phyloP scores from a whole-genome alignment of 2,113 vertebrate genomes.

The Cinclus mexicanus region DNA sequence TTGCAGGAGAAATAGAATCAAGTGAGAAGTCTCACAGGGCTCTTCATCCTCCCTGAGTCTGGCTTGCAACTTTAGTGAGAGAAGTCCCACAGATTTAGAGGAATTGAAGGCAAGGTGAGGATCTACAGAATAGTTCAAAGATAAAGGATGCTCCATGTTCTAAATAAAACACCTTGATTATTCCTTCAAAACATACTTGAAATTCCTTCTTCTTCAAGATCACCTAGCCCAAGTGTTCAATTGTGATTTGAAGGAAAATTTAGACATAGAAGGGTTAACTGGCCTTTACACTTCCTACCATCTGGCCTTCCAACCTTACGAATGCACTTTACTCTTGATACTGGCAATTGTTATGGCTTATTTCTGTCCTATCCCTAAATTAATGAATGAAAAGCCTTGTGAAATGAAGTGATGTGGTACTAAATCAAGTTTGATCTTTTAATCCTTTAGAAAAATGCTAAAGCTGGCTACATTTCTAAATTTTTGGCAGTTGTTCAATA shows the following conservation, averaged over 20 bases:
- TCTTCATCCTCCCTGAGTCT: background rate
- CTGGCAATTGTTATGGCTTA: background rate
- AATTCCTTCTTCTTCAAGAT: background rate
- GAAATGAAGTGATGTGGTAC: background rate
- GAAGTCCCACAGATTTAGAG: background rate
- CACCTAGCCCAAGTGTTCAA: background rate
- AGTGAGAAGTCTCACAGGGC: background rate
- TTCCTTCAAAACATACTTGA: background rate
- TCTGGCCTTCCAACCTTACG: background rate
- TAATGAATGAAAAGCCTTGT: background rate
- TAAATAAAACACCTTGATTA: background rate
- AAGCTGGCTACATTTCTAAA: background rate
- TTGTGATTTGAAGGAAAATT: background rate
- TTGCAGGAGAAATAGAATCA: background rate
- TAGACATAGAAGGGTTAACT: background rate
- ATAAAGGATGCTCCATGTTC: background rate
- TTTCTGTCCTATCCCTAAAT: background rate
- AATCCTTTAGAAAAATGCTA: background rate
- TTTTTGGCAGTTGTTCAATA: conserved; percentile 24
- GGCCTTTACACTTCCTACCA: background rate
- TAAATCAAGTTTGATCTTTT: conserved; percentile 28
- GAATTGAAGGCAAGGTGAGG: background rate
- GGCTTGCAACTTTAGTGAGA: background rate
- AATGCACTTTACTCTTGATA: background rate
- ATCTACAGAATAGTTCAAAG: background rate